These are phyloP conservation scores for Pseudeuparius sepicola DNA, from an alignment of 2,888 invertebrate species.

Conservation along the genomic window DNA sequence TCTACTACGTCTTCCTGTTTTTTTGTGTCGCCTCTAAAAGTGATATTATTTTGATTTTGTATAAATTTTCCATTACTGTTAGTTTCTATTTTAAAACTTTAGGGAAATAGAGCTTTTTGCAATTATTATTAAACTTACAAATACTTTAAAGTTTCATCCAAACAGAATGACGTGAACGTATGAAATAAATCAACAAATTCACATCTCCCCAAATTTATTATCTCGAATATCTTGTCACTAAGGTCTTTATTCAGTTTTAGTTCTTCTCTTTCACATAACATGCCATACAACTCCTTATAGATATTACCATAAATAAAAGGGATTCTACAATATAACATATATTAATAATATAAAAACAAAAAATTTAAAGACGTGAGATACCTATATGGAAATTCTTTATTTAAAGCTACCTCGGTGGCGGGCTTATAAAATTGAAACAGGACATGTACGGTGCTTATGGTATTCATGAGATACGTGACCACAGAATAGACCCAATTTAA, in stretches of 20 bases:
- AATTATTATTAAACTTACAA: conserved; percentile 31
- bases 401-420: conserved; percentile 28
- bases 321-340: conserved; percentile 47
- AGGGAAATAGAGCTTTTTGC: no score
- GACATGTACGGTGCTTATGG: conserved; percentile 28
- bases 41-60: no score
- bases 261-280: conserved; percentile 28
- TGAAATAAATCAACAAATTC: conserved; percentile 35
- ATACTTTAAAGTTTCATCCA: conserved; percentile 32
- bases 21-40: conserved; percentile 28
- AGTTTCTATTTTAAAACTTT: no score
- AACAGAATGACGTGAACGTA: conserved; percentile 30
- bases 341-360: conserved; percentile 5
- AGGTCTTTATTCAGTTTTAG: conserved; percentile 24
- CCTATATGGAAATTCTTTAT: conserved; percentile 36
- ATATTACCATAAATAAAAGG: conserved; percentile 67
- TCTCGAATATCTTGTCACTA: conserved; percentile 28
- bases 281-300: conserved; percentile 59
- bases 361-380: conserved; percentile 15
- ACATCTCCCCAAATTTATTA: conserved; percentile 30
- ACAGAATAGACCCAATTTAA: conserved; percentile 34
- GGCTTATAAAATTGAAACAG: conserved; percentile 31
- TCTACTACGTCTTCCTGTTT: conserved; percentile 33
- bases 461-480: conserved; percentile 31
- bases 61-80: no score